These are phyloP conservation scores for Reticulitermes lucifugus DNA, from an alignment of 2,888 invertebrate genomes.

Conservation along the genomic window DNA sequence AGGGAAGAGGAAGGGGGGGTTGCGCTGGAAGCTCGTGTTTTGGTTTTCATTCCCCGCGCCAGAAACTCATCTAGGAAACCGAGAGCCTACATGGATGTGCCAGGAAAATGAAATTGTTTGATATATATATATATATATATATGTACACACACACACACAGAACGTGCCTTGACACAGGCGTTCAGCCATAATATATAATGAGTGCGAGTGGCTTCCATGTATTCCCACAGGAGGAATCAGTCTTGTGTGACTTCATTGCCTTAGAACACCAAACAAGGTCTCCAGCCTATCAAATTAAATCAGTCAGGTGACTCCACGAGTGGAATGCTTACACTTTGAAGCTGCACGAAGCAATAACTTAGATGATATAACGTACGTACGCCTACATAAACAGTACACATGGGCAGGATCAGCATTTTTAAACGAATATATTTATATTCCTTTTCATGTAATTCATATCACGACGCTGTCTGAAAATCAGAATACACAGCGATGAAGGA, in stretches of 20 bases:
- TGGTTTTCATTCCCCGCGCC: slow-evolving; percentile 40
- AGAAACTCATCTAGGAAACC: slow-evolving; percentile 41
- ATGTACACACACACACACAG: neutral
- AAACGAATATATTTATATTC: no score
- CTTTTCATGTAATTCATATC: no score
- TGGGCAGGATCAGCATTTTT: no score
- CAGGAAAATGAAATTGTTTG: slow-evolving; percentile 44
- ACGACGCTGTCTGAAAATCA: no score
- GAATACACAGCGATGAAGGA: no score
- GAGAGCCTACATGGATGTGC: slow-evolving; percentile 45
- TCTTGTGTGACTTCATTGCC: neutral
- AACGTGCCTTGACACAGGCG: slow-evolving; percentile 2
- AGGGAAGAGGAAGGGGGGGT: neutral
- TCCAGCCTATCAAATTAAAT: neutral
- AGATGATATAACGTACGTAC: no score
- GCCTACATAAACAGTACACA: no score
- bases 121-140: neutral
- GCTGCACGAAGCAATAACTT: no score
- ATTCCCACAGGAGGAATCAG: slow-evolving; percentile 38
- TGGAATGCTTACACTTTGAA: neutral
- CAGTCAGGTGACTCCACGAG: neutral
- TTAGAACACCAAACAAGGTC: neutral
- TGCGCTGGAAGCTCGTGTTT: slow-evolving; percentile 27
- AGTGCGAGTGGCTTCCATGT: neutral
- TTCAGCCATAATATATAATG: slow-evolving; percentile 26